phyloP scores from a whole-genome alignment of 2,888 invertebrate genomes.

The Holacanthella duospinosa region DNA sequence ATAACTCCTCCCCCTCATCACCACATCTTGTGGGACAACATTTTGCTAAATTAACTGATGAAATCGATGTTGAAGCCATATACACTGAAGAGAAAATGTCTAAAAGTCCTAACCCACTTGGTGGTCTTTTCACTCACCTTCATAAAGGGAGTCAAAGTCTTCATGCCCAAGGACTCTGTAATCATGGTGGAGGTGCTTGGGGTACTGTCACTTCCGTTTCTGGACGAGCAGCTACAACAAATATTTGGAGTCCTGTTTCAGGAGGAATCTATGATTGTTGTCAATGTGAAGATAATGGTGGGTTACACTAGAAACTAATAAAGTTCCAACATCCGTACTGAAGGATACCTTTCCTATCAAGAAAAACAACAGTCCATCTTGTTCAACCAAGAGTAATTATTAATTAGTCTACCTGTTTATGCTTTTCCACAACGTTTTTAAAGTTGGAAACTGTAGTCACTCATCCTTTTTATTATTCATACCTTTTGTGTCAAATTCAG shows the following conservation, averaged over 20 bases:
- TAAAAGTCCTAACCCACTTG: background rate
- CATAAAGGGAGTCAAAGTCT: background rate
- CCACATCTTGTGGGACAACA: background rate
- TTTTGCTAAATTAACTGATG: background rate
- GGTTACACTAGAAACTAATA: background rate
- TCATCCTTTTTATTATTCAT: too few relatives aligned
- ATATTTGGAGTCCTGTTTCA: background rate
- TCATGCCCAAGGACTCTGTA: background rate
- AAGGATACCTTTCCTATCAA: too few relatives aligned
- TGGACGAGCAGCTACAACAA: background rate
- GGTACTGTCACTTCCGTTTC: background rate
- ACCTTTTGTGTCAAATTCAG: too few relatives aligned
- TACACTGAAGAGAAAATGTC: background rate
- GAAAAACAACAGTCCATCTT: too few relatives aligned
- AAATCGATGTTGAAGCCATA: background rate
- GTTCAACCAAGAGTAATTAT: too few relatives aligned
- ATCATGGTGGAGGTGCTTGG: background rate
- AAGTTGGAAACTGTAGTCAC: too few relatives aligned
- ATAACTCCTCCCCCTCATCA: background rate
- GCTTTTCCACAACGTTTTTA: too few relatives aligned
- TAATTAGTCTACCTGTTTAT: too few relatives aligned
- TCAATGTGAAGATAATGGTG: conserved; percentile 1
- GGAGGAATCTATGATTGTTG: background rate
- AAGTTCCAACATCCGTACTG: too few relatives aligned
- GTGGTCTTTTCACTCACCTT: background rate